These are phyloP conservation scores for Podarcis cretensis DNA, from an alignment of 2,113 vertebrate species.

Conservation along the genomic window DNA sequence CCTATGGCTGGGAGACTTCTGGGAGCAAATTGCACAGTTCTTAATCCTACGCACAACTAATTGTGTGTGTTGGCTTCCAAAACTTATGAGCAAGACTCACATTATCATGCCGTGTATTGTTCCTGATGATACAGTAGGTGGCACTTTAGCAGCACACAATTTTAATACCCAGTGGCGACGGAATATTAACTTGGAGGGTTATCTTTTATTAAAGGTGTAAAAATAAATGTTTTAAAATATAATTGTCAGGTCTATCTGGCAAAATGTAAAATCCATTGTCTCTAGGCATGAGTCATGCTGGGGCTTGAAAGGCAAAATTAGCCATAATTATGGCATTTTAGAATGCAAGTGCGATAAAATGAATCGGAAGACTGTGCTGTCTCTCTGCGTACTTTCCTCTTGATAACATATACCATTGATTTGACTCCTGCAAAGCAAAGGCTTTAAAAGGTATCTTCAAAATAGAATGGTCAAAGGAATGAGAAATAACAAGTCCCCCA, in stretches of 20 bases:
- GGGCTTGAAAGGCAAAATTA: background rate
- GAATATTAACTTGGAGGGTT: background rate
- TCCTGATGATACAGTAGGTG: constrained; percentile 66
- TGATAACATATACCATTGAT: background rate
- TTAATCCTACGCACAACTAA: background rate
- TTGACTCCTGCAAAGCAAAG: constrained; percentile 26
- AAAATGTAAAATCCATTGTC: background rate
- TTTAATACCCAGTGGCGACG: background rate
- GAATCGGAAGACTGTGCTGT: background rate
- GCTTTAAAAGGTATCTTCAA: constrained; percentile 18
- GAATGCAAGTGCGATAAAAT: background rate
- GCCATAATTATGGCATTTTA: background rate
- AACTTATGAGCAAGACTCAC: background rate
- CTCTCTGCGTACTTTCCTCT: constrained; percentile 19
- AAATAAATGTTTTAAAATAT: constrained; percentile 20
- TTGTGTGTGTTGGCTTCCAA: background rate
- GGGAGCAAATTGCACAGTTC: background rate
- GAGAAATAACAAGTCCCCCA: background rate
- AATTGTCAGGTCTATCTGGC: background rate
- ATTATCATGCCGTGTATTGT: background rate
- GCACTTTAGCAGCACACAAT: constrained; percentile 60
- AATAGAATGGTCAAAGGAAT: constrained; percentile 25
- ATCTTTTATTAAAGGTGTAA: constrained; percentile 23
- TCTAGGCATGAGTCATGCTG: background rate
- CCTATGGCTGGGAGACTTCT: background rate